Conservation (phyloP, 2,113 vertebrate genomes). For the Myrmecophaga tridactyla region DNA sequence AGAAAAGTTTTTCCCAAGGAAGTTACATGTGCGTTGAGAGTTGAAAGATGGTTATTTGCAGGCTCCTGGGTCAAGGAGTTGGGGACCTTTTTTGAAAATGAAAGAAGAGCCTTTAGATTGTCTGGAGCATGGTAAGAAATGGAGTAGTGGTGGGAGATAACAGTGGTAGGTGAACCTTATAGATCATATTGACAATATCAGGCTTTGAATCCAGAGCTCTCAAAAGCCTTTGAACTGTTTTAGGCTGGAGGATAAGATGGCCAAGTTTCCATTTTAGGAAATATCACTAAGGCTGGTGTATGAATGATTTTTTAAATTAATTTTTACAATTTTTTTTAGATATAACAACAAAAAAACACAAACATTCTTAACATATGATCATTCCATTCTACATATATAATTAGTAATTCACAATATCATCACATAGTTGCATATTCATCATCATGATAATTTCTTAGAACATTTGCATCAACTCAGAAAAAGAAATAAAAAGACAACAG, state of each 20-base stretch:
- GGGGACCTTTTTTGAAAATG: not conserved
- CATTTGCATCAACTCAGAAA: too few species aligned
- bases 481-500: too few species aligned
- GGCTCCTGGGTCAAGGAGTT: not conserved
- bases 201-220: not conserved
- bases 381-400: too few species aligned
- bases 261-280: not conserved
- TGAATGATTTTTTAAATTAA: not conserved
- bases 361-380: too few species aligned
- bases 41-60: not conserved
- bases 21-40: not conserved
- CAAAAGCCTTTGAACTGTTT: not conserved
- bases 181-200: not conserved
- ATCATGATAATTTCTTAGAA: too few species aligned
- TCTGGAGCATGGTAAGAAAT: not conserved
- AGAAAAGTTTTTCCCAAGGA: not conserved
- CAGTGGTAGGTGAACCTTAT: rapidly evolving
- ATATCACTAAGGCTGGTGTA: not conserved
- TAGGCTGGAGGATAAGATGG: not conserved
- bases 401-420: too few species aligned
- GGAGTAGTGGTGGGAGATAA: not conserved
- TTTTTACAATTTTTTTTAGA: too few species aligned
- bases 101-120: not conserved
- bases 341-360: too few species aligned
- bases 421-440: too few species aligned